A percentile compares a stretch with the other conserved stretches of the same genome.
phyloP scores from a whole-genome alignment of 2,113 vertebrate species.

The rat (Rattus norvegicus) region DNA sequence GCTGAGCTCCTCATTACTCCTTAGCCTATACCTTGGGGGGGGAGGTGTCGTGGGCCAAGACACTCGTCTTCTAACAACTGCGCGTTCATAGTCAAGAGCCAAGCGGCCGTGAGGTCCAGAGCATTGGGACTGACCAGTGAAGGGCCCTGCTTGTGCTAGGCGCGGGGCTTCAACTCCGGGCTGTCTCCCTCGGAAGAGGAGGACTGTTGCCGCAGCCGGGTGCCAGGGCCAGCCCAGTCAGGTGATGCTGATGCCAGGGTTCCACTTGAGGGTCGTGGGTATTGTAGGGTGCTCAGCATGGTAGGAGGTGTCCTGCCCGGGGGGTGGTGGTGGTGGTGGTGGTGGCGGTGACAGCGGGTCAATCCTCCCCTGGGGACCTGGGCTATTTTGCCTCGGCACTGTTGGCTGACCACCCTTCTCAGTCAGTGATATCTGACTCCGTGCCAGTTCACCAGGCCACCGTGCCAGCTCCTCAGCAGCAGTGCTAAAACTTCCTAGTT shows the following conservation, averaged over 20 bases:
- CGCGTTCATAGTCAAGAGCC: constrained; percentile 99
- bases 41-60: constrained; percentile 92
- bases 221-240: constrained; percentile 93
- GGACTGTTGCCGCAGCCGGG: constrained; percentile 95
- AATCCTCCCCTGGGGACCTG: constrained; percentile 95
- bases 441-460: constrained; percentile 92
- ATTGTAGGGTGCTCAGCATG: constrained; percentile 92
- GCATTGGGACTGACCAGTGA: constrained; percentile 99
- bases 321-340: constrained; percentile 85
- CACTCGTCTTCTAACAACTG: constrained; percentile 98
- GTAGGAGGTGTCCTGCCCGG: constrained; percentile 93
- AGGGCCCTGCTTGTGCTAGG: constrained; percentile 97
- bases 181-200: constrained; percentile 98
- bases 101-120: constrained; percentile 99
- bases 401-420: constrained; percentile 92
- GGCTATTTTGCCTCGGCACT: constrained; percentile 95
- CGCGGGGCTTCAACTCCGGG: constrained; percentile 95
- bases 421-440: constrained; percentile 93
- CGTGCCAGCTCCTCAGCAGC: constrained; percentile 91
- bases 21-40: constrained; percentile 92
- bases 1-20: constrained; percentile 97
- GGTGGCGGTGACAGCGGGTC: constrained; percentile 92
- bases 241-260: constrained; percentile 93
- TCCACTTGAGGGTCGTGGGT: constrained; percentile 93
- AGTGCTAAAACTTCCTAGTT: constrained; percentile 84